These are phyloP conservation scores for Lasioglossum morio DNA, from an alignment of 2,888 invertebrate genomes.

Conservation along the genomic window DNA sequence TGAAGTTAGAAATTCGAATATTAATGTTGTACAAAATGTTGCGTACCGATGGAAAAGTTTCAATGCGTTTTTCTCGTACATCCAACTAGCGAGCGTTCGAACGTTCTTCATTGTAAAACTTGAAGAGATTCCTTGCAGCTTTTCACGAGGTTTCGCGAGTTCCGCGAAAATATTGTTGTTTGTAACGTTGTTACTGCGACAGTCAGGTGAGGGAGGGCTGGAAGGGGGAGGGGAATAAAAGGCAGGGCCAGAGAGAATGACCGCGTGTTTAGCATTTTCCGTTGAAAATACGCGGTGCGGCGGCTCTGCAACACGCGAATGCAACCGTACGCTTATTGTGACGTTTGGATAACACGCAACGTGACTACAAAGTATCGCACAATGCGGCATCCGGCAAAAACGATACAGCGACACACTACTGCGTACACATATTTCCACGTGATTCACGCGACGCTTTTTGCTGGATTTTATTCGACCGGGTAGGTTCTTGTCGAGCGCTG, in stretches of 20 bases:
- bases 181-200: neutral
- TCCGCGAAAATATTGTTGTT: neutral
- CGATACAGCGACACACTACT: conserved; percentile 47
- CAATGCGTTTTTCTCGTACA: neutral
- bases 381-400: conserved; percentile 54
- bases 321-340: conserved; percentile 42
- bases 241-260: neutral
- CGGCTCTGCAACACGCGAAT: conserved; percentile 7
- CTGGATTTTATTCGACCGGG: conserved; percentile 38
- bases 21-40: neutral
- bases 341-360: conserved; percentile 55
- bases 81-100: neutral
- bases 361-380: conserved; percentile 51
- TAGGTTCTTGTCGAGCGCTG: conserved; percentile 24
- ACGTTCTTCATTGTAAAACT: neutral
- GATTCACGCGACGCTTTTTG: conserved; percentile 48
- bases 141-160: neutral
- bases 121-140: neutral
- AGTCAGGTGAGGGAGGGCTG: neutral
- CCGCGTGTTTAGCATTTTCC: conserved; percentile 3
- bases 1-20: too few species aligned
- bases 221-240: neutral
- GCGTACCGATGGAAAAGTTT: neutral
- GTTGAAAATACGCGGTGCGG: conserved; percentile 4
- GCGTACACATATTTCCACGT: conserved; percentile 54